Evolutionary conservation across 2,888 invertebrate genomes (phyloP).

Genomic region (Cancer borealis): DNA sequence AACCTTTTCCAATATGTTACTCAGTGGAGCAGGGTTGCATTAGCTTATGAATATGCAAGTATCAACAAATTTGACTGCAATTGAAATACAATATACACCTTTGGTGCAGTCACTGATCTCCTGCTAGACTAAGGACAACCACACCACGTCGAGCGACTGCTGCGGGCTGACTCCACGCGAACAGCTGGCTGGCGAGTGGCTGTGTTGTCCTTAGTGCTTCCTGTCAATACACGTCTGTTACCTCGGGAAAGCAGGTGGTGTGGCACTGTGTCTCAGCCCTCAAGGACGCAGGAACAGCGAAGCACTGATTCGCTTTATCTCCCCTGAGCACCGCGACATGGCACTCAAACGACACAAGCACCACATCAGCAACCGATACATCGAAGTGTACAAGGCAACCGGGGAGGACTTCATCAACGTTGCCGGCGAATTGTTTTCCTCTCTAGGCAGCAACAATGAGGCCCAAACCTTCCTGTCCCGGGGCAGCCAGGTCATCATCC

Average conservation of each 20-base stretch:
- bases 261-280: slow-evolving; percentile 97
- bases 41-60: background rate
- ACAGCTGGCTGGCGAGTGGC: slow-evolving; percentile 48
- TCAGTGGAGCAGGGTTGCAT: background rate
- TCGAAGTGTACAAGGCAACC: slow-evolving; percentile 98
- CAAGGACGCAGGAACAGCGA: slow-evolving; percentile 99
- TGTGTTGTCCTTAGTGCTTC: background rate
- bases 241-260: slow-evolving; percentile 87
- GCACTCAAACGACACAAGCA: slow-evolving; percentile 98
- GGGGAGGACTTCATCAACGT: slow-evolving; percentile 98
- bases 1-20: background rate
- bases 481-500: slow-evolving; percentile 97
- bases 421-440: slow-evolving; percentile 84
- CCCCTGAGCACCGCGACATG: slow-evolving; percentile 97
- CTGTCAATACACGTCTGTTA: background rate
- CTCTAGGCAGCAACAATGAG: slow-evolving; percentile 91
- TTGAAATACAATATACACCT: background rate
- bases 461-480: slow-evolving; percentile 97
- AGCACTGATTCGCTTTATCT: slow-evolving; percentile 96
- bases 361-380: slow-evolving; percentile 97
- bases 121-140: slow-evolving; percentile 22
- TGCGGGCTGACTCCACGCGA: slow-evolving; percentile 44
- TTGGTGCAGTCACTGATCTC: slow-evolving; percentile 9
- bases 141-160: background rate
- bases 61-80: background rate